Base-by-base conservation (phyloP, 2,113 vertebrate species). In the Epinephelus cyanopodus region DNA sequence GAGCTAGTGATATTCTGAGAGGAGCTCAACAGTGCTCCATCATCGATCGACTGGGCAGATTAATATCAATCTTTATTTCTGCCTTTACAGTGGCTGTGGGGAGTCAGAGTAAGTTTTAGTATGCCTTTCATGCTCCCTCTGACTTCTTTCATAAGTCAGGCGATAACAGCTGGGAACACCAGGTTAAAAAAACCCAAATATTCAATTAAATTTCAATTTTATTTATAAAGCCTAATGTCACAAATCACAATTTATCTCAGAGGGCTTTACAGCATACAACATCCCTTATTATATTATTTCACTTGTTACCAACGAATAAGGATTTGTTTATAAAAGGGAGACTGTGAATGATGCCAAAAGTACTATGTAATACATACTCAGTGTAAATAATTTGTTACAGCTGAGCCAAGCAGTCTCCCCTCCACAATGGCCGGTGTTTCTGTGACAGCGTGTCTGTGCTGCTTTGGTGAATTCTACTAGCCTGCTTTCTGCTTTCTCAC, bases 61-160 rank as follows among this genome's bases (percentile, higher is more conserved):
- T 91, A 87, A 89, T 91, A 91, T 84, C 87, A 84, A 64, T 86
- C 76, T 57, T 83, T 88, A 45, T 79, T 86, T 78, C 67, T 74
- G 47, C 69, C 50, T 84, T 90, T 89, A 75, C 76, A 15, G 52
- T 72, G 45, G 79, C 81, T 77, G 25, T 23, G 17, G 63, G 82
- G 83, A 90, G 83, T 87, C 77, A 62, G 60, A 39, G 53, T 23
- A 87, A 90, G 83, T 92, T 92, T 89, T 50, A 65, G 39, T 74
- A 88, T 83, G 71, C 74, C 68, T 74, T 76, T 83, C 19, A 21
- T 47, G 65, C 64, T 62, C 21, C 45, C 42, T 74, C 17, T 71
- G 75, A 81, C 64, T 84, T 74, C 58, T 74, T 78, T 87, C 70
- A 85, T 81, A 60, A 72, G 79, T 79, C 47, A 42, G 71, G 15